Percentiles rank a stretch among this genome's conserved stretches.
Conservation (phyloP, 2,888 invertebrate species). For the Psococerastis gibbosa region DNA sequence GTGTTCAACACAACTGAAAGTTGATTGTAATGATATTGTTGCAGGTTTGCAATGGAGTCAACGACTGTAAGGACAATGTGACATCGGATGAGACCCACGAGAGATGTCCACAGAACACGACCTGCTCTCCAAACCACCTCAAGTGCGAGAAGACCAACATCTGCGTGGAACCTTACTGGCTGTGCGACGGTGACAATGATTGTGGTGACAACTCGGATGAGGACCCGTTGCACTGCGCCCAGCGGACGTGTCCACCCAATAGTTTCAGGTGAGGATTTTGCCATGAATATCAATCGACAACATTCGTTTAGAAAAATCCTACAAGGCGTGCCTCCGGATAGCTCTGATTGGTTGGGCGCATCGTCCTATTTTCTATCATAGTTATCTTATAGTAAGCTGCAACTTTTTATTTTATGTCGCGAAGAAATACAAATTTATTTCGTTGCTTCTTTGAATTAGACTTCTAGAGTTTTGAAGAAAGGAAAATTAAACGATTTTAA, state of each 20-base stretch:
- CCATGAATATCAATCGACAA: background rate
- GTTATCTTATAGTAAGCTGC: too few relatives aligned
- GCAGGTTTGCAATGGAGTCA: slow-evolving; percentile 71
- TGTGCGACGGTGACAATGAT: slow-evolving; percentile 94
- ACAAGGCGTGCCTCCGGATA: too few relatives aligned
- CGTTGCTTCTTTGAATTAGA: too few relatives aligned
- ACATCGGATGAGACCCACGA: slow-evolving; percentile 85
- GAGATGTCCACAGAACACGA: slow-evolving; percentile 68
- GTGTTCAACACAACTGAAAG: too few relatives aligned
- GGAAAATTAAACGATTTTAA: too few relatives aligned
- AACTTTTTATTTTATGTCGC: too few relatives aligned
- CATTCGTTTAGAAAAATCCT: too few relatives aligned
- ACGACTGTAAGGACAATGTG: slow-evolving; percentile 82
- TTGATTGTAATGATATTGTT: background rate
- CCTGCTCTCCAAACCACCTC: slow-evolving; percentile 74
- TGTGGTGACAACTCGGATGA: slow-evolving; percentile 91
- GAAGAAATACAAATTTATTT: too few relatives aligned
- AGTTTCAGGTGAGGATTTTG: slow-evolving; percentile 41
- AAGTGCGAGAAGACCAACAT: slow-evolving; percentile 90
- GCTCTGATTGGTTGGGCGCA: too few relatives aligned
- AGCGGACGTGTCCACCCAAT: slow-evolving; percentile 74
- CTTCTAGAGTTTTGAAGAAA: too few relatives aligned
- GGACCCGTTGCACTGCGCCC: slow-evolving; percentile 72
- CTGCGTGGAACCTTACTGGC: slow-evolving; percentile 93
- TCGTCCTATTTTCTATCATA: too few relatives aligned